Percentiles rank a stretch among this genome's conserved stretches.
These are phyloP conservation scores for Montipora capitata DNA, from an alignment of 92 coral and sea anemone genomes.

Conservation along the genomic window DNA sequence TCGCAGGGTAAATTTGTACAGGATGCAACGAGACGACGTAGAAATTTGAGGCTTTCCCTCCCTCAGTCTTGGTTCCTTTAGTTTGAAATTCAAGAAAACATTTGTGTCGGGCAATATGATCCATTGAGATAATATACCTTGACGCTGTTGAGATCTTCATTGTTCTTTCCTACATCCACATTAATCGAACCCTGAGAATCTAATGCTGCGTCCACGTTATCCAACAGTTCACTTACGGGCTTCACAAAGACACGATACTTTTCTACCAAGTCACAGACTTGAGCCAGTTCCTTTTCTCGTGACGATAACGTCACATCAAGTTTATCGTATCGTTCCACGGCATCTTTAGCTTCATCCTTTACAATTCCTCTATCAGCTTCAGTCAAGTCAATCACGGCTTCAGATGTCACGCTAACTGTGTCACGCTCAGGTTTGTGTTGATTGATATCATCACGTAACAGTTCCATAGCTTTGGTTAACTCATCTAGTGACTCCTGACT, in stretches of 20 bases:
- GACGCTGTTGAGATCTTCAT: slow-evolving; percentile 81
- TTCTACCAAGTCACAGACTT: slow-evolving; percentile 65
- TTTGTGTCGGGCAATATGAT: background rate
- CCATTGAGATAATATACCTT: slow-evolving; percentile 69
- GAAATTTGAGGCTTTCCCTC: background rate
- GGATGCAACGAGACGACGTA: too few relatives aligned
- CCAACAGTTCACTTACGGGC: slow-evolving; percentile 82
- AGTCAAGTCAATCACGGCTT: slow-evolving; percentile 79
- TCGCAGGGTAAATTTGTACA: too few relatives aligned
- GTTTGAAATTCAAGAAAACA: background rate
- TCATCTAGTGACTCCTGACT: slow-evolving; percentile 69
- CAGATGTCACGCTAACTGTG: slow-evolving; percentile 80
- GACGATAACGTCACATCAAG: slow-evolving; percentile 78
- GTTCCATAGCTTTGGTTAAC: slow-evolving; percentile 40
- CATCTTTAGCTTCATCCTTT: slow-evolving; percentile 79
- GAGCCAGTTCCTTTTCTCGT: slow-evolving; percentile 73
- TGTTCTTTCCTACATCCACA: slow-evolving; percentile 90
- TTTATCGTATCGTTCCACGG: slow-evolving; percentile 87
- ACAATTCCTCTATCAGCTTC: slow-evolving; percentile 85
- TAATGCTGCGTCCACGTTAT: slow-evolving; percentile 75
- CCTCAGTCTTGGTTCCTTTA: background rate
- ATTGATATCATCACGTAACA: slow-evolving; percentile 80
- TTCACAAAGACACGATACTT: slow-evolving; percentile 72
- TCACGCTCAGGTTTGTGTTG: slow-evolving; percentile 88
- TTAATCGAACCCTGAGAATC: slow-evolving; percentile 79